Percentiles rank a stretch among this genome's conserved stretches.
These are phyloP conservation scores for Macrosteles quadrilineatus DNA, from an alignment of 1,140 invertebrate genomes.

Conservation along the genomic window DNA sequence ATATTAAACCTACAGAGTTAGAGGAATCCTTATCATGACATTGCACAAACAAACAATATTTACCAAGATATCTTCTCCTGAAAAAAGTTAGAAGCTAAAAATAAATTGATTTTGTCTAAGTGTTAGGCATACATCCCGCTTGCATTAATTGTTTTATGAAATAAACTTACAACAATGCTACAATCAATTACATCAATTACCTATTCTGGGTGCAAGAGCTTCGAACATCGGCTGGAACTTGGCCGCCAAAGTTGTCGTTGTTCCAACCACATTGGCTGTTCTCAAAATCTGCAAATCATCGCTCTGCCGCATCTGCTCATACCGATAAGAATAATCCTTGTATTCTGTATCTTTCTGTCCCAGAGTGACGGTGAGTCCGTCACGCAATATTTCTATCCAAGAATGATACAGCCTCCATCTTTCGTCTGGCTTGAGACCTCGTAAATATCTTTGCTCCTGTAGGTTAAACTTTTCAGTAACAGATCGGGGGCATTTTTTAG, in stretches of 20 bases:
- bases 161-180: too few relatives aligned
- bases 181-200: too few relatives aligned
- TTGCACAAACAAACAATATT: too few relatives aligned
- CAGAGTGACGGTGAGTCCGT: neutral
- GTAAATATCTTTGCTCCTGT: neutral
- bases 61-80: too few relatives aligned
- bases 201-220: slow-evolving; percentile 61
- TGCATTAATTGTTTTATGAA: too few relatives aligned
- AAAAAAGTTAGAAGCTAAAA: too few relatives aligned
- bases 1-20: too few relatives aligned
- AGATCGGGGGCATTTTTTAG: neutral
- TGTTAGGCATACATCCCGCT: too few relatives aligned
- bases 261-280: slow-evolving; percentile 60
- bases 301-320: slow-evolving; percentile 28
- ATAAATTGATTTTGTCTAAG: too few relatives aligned
- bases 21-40: too few relatives aligned
- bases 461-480: neutral
- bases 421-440: neutral
- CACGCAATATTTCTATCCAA: slow-evolving; percentile 19
- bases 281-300: slow-evolving; percentile 32
- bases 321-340: neutral
- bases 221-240: slow-evolving; percentile 62
- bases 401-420: slow-evolving; percentile 34
- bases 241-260: slow-evolving; percentile 78
- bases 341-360: neutral